Conservation (phyloP, 2,888 invertebrate species). For the Nymphalis urticae region DNA sequence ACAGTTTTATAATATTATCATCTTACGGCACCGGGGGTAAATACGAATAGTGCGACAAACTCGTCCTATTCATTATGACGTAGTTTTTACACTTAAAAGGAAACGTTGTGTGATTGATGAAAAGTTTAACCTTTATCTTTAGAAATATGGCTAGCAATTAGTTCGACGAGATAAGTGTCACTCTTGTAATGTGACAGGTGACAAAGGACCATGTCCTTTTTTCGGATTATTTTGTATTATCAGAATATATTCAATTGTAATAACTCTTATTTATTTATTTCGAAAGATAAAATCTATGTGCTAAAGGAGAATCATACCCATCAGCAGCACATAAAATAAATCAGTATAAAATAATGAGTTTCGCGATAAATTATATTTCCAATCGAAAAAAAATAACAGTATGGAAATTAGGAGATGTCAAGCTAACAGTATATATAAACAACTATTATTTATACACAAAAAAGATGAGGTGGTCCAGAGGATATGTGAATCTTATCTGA, state of each 20-base stretch:
- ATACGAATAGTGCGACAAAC: not conserved
- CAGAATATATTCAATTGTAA: not conserved
- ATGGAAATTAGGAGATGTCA: no score
- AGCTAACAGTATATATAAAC: no score
- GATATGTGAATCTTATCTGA: no score
- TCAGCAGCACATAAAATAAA: no score
- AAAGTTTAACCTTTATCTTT: conserved; percentile 7
- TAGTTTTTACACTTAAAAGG: conserved; percentile 2
- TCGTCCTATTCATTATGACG: conserved; percentile 6
- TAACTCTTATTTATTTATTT: not conserved
- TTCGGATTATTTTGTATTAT: not conserved
- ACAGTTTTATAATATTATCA: not conserved
- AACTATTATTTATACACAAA: no score
- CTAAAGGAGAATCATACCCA: no score
- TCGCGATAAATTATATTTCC: no score
- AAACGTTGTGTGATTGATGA: conserved; percentile 12
- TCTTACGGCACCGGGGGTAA: not conserved
- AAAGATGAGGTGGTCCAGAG: no score
- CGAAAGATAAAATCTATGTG: no score
- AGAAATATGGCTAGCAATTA: not conserved
- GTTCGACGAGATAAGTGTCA: not conserved
- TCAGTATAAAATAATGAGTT: no score
- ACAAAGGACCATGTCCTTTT: not conserved
- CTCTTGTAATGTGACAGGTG: not conserved
- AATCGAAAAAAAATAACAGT: no score